Evolutionary conservation across 2,797 vertebrate species (phyloP), one percentile per base, ranked within the genome.

Genomic region (Sebastolobus altivelis): DNA sequence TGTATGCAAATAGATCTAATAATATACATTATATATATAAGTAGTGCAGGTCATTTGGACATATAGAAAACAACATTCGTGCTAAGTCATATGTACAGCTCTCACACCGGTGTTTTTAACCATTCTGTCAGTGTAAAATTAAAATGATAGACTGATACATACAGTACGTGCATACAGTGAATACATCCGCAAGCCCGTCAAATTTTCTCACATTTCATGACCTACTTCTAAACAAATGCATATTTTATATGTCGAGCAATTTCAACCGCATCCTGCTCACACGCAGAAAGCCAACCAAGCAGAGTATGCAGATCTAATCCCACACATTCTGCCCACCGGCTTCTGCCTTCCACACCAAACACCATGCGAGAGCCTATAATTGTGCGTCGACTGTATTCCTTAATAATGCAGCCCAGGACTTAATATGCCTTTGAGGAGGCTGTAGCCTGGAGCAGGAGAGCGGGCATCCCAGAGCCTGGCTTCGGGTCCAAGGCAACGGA

Each of bases 311-410:
- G 82, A 89, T 88, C 76, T 66, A 83, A 52, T 89, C 90, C 89
- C 89, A 92, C 93, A 79, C 89, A 84, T 25, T 92, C 89, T 88
- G 65, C 88, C 90, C 88, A 92, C 89, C 65, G 59, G 75, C 79
- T 83, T 79, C 76, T 82, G 67, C 37, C 12, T 72, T 90, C 73
- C 62, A 69, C 75, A 75, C 81, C 40, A 82, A 80, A 68, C 66
- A 67, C 56, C 62, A 62, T 87, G 72, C 60, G 82, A 40, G 46
- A 75, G 63, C 61, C 58, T 87, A 63, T 75, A 75, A 91, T 80
- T 78, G 83, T 82, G 29, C 63, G 29, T 73, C 43, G 31, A 68
- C 65, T 78, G 72, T 72, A 18, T 49, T 89, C 63, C 58, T 82
- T 80, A 73, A 77, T 84, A 82, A 88, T 75, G 67, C 65, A 71